Conservation (phyloP, 2,888 invertebrate genomes). For the Lasioglossum malachurum region DNA sequence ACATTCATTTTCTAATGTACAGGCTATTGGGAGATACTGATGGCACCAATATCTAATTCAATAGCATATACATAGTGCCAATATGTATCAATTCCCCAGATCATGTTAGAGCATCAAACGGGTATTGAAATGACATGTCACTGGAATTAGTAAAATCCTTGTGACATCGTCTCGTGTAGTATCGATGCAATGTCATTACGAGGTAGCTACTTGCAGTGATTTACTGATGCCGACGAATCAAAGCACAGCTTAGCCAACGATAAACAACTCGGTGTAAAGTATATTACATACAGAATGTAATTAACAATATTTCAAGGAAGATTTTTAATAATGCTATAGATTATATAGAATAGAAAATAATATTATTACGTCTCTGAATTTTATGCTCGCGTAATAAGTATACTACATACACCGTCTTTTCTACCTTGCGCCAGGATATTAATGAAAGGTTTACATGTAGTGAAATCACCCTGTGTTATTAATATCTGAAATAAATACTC, state of each 20-base stretch:
- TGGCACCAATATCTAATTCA: not conserved
- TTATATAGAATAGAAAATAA: not conserved
- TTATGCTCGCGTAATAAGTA: not conserved
- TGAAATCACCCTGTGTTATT: not conserved
- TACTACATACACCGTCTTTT: not conserved
- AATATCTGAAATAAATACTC: not conserved
- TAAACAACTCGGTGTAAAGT: not conserved
- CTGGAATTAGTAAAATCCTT: constrained; percentile 1
- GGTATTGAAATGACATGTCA: not conserved
- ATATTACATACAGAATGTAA: not conserved
- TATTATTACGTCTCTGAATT: too few species aligned
- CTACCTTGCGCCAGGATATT: not conserved
- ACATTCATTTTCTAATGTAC: not conserved
- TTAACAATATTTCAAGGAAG: not conserved
- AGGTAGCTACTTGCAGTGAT: not conserved
- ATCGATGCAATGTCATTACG: not conserved
- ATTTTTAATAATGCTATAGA: not conserved
- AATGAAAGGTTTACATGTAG: not conserved
- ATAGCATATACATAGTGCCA: not conserved
- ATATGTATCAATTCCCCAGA: not conserved
- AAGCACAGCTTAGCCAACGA: not conserved
- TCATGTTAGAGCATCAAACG: not conserved
- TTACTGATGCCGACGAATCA: not conserved
- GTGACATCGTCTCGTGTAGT: not conserved
- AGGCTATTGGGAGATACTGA: not conserved